These are phyloP conservation scores for Ameiurus melas DNA, from an alignment of 2,113 vertebrate species.

Conservation along the genomic window DNA sequence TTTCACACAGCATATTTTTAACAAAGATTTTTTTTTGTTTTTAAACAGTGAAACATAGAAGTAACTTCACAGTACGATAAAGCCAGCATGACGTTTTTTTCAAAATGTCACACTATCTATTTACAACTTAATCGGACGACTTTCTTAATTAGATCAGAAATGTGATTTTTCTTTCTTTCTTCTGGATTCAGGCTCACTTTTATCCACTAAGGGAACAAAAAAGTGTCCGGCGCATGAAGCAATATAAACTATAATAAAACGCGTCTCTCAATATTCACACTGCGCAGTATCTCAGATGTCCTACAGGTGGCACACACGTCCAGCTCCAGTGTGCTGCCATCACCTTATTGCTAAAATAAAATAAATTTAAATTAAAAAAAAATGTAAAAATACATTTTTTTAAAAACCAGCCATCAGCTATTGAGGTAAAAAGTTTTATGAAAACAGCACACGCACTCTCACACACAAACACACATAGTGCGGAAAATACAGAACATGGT, in stretches of 20 bases:
- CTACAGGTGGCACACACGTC: constrained; percentile 37
- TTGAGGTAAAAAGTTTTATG: constrained; percentile 57
- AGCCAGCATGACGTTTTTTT: not conserved
- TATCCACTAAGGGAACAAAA: not conserved
- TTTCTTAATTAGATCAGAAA: not conserved
- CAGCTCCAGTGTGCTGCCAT: not conserved
- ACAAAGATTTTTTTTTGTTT: not conserved
- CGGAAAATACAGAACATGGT: constrained; percentile 47
- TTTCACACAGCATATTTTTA: not conserved
- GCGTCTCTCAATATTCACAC: not conserved
- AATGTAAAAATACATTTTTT: too few species aligned
- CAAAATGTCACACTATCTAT: not conserved
- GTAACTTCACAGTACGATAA: not conserved
- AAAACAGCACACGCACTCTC: constrained; percentile 44
- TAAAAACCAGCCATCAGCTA: not conserved
- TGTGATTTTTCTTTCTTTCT: not conserved
- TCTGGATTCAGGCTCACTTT: not conserved
- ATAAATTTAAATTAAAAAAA: not conserved
- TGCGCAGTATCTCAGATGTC: not conserved
- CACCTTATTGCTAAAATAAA: not conserved
- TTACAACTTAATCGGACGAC: too few species aligned
- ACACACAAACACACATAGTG: constrained; percentile 52
- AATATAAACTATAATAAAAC: not conserved
- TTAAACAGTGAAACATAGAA: not conserved
- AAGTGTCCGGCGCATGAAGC: not conserved